Evolutionary conservation across 2,113 vertebrate species (phyloP).

Genomic region (Redunca redunca): DNA sequence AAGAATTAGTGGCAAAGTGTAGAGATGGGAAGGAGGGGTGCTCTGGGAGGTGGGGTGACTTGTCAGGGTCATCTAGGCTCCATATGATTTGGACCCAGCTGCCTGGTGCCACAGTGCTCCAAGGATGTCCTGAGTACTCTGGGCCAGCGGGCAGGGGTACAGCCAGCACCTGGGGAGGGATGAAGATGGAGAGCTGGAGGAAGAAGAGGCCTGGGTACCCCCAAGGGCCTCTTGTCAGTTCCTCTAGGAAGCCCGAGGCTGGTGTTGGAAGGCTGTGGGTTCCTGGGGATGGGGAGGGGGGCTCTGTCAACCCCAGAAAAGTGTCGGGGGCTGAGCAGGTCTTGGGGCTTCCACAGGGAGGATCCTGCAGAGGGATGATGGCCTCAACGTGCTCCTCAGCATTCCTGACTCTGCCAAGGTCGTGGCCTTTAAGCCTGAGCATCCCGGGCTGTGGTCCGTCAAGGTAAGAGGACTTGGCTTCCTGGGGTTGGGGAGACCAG

Average conservation of each 20-base stretch:
- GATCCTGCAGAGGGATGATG: slow-evolving; percentile 83
- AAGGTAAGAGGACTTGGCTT: slow-evolving; percentile 81
- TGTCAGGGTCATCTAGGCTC: neutral
- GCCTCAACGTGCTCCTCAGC: slow-evolving; percentile 89
- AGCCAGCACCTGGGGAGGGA: neutral
- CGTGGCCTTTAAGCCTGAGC: slow-evolving; percentile 88
- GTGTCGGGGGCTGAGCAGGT: neutral
- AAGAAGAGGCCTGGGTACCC: neutral
- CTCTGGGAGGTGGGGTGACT: neutral
- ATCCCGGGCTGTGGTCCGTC: slow-evolving; percentile 89
- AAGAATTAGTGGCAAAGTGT: neutral
- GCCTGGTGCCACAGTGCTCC: accelerated
- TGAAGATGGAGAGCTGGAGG: accelerated
- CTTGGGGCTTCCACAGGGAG: slow-evolving; percentile 78
- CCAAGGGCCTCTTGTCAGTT: neutral
- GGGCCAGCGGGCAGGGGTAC: neutral
- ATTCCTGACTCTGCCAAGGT: slow-evolving; percentile 94
- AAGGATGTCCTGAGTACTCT: neutral
- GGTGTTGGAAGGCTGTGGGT: neutral
- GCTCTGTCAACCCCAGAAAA: neutral
- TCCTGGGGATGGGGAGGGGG: neutral
- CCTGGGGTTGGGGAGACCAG: no score
- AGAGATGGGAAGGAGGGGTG: neutral
- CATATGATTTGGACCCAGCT: neutral
- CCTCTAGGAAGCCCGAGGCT: neutral